phyloP scores from a whole-genome alignment of 2,797 vertebrate genomes.

The Channallabes apus region DNA sequence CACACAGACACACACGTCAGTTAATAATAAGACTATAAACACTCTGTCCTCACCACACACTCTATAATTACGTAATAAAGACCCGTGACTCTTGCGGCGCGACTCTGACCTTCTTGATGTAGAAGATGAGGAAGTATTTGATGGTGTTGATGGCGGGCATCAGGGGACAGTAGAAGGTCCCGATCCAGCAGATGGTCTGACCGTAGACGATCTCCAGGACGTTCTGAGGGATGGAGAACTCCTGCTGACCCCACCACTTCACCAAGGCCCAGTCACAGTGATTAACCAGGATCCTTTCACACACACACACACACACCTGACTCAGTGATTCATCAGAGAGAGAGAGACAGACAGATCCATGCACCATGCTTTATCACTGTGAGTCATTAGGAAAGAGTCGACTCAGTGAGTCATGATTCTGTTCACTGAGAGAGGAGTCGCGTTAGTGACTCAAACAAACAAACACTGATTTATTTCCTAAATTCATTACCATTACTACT shows the following conservation, averaged over 20 bases:
- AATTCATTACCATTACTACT: neutral
- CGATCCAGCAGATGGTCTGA: slow-evolving; percentile 97
- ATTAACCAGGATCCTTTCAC: slow-evolving; percentile 82
- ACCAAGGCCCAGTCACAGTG: slow-evolving; percentile 77
- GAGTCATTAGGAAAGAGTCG: neutral
- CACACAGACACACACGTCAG: neutral
- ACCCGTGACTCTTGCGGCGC: too few species aligned
- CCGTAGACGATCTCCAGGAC: slow-evolving; percentile 93
- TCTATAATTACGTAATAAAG: neutral
- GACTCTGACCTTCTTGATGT: slow-evolving; percentile 87
- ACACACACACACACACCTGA: neutral
- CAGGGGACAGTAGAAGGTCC: slow-evolving; percentile 90
- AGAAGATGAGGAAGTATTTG: slow-evolving; percentile 93
- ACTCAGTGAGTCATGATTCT: neutral
- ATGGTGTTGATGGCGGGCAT: slow-evolving; percentile 90
- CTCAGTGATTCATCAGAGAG: neutral
- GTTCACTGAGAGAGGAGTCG: neutral
- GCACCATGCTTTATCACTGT: neutral
- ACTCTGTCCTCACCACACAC: neutral
- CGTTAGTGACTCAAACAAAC: slow-evolving; percentile 2
- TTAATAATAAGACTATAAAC: neutral
- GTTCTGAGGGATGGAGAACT: slow-evolving; percentile 90
- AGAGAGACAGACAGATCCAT: neutral
- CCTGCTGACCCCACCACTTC: slow-evolving; percentile 85
- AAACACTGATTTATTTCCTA: neutral